These are phyloP conservation scores for Gibbula magus DNA, from an alignment of 2,888 invertebrate genomes.

Conservation along the genomic window DNA sequence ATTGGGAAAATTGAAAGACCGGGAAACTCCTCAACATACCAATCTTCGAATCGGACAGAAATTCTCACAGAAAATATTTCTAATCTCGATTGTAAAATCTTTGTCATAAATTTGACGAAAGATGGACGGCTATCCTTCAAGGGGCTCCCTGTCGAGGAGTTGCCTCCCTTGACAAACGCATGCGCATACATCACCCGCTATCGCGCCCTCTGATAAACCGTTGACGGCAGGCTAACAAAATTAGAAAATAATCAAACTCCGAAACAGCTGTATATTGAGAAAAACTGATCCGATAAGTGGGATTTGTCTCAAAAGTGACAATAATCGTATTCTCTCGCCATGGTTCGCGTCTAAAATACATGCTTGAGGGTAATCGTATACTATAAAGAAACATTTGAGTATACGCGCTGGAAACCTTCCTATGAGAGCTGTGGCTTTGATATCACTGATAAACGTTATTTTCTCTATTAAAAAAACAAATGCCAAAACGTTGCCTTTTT, in stretches of 20 bases:
- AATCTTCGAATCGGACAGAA: background rate
- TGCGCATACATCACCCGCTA: background rate
- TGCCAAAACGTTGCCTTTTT: too few relatives aligned
- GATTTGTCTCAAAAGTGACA: too few relatives aligned
- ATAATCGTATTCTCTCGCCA: too few relatives aligned
- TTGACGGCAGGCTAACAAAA: background rate
- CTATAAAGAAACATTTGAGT: too few relatives aligned
- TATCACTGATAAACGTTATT: too few relatives aligned
- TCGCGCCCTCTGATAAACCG: background rate
- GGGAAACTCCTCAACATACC: too few relatives aligned
- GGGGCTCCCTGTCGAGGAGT: background rate
- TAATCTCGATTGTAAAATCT: background rate
- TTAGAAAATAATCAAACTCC: background rate
- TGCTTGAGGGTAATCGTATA: too few relatives aligned
- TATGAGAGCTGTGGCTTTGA: too few relatives aligned
- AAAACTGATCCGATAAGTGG: background rate
- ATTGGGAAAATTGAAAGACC: too few relatives aligned
- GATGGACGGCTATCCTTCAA: background rate
- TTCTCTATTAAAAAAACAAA: too few relatives aligned
- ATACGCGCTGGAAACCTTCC: too few relatives aligned
- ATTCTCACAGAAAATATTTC: background rate
- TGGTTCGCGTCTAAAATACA: too few relatives aligned
- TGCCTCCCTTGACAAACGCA: background rate
- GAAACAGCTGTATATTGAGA: background rate
- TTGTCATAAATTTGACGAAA: constrained; percentile 1